These are phyloP conservation scores for Ambastaia sidthimunki DNA, from an alignment of 2,797 vertebrate species.

Conservation along the genomic window DNA sequence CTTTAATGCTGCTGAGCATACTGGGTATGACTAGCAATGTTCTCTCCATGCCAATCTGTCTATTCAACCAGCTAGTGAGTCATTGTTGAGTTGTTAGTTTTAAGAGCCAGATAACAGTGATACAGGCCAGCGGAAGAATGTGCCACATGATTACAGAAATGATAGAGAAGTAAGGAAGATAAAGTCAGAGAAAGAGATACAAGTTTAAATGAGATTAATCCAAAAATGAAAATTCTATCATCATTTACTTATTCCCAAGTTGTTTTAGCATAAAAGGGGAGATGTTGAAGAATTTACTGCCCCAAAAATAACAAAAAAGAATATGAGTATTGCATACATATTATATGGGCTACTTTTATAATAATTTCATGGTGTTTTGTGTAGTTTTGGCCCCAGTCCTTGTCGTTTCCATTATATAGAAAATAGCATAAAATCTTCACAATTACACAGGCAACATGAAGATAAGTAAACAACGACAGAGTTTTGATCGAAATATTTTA, in stretches of 20 bases:
- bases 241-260: no score
- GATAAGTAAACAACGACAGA: not conserved
- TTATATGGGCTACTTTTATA: no score
- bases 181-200: not conserved
- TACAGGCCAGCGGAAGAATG: constrained; percentile 14
- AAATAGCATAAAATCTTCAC: no score
- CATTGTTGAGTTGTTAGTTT: constrained; percentile 35
- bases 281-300: not conserved
- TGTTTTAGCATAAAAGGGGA: no score
- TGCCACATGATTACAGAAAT: constrained; percentile 7
- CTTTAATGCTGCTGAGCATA: constrained; percentile 41
- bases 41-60: constrained; percentile 43
- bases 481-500: not conserved
- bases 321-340: no score
- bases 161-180: constrained; percentile 19
- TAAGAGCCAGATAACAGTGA: constrained; percentile 29
- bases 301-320: not conserved
- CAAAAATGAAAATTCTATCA: not conserved
- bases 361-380: not conserved
- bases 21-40: constrained; percentile 35
- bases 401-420: not conserved
- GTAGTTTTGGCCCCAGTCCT: not conserved
- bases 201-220: not conserved
- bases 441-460: no score
- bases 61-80: constrained; percentile 53